Evolutionary conservation across 2,113 vertebrate species (phyloP).

Genomic region (Triplophysa siluroides): DNA sequence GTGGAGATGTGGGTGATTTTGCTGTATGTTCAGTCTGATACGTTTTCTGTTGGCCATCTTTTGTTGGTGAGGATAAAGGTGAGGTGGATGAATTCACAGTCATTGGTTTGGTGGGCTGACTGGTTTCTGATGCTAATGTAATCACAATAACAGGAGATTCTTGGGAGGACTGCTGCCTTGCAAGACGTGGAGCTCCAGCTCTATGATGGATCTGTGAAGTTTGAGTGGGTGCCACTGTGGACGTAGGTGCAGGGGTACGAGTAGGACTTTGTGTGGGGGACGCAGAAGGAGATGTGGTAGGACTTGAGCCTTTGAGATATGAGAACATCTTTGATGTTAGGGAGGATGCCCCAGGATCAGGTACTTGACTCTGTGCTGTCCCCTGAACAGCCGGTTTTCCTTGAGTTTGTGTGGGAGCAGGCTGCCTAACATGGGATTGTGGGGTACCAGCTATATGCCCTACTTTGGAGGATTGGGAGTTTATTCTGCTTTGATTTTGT

Average conservation of each 20-base stretch:
- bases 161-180: constrained; percentile 87
- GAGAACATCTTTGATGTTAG: constrained; percentile 79
- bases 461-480: constrained; percentile 79
- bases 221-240: constrained; percentile 77
- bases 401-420: constrained; percentile 40
- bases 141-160: constrained; percentile 88
- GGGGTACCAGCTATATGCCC: constrained; percentile 49
- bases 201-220: constrained; percentile 82
- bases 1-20: constrained; percentile 71
- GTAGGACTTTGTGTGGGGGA: constrained; percentile 89
- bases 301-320: constrained; percentile 85
- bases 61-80: constrained; percentile 85
- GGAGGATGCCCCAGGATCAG: constrained; percentile 68
- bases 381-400: constrained; percentile 61
- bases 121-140: constrained; percentile 81
- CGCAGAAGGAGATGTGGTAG: constrained; percentile 81
- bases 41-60: constrained; percentile 75
- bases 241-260: constrained; percentile 65
- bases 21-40: constrained; percentile 78
- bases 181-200: constrained; percentile 76
- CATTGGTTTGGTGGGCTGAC: constrained; percentile 79
- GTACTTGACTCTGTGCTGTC: constrained; percentile 57
- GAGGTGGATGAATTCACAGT: constrained; percentile 86
- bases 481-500: constrained; percentile 83
- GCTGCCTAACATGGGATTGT: constrained; percentile 44